Evolutionary conservation across 2,888 invertebrate species (phyloP).

Genomic region (Megamerina dolium): DNA sequence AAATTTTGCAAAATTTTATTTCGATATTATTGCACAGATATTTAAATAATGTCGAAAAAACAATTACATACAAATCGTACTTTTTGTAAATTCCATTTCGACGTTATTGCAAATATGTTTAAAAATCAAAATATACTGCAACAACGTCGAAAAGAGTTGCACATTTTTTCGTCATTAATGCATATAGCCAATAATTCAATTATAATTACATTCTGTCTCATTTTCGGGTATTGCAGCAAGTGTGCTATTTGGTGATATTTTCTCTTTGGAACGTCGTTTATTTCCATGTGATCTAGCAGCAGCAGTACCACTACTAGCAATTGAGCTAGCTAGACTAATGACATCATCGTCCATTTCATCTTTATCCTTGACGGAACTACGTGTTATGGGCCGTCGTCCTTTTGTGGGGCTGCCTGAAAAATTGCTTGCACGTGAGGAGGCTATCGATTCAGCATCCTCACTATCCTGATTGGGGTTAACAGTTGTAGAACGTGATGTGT

Average conservation of each 20-base stretch:
- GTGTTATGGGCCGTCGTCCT: constrained; percentile 22
- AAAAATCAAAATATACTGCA: too few relatives aligned
- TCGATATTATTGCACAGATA: too few relatives aligned
- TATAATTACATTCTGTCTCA: constrained; percentile 19
- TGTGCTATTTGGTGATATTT: constrained; percentile 21
- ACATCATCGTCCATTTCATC: constrained; percentile 26
- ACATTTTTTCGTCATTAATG: too few relatives aligned
- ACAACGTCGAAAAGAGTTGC: too few relatives aligned
- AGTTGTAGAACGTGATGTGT: constrained; percentile 21
- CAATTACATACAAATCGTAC: too few relatives aligned
- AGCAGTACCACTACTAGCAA: too few relatives aligned
- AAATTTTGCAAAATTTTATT: too few relatives aligned
- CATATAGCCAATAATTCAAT: too few relatives aligned
- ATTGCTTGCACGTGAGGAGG: constrained; percentile 26
- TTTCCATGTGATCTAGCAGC: too few relatives aligned
- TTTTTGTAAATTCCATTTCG: too few relatives aligned
- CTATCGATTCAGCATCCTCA: constrained; percentile 32
- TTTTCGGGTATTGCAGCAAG: constrained; percentile 28
- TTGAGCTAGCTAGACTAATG: constrained; percentile 26
- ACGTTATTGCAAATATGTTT: too few relatives aligned
- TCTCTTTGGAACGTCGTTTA: constrained; percentile 23
- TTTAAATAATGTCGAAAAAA: too few relatives aligned
- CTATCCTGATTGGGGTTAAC: constrained; percentile 20
- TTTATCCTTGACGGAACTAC: constrained; percentile 26
- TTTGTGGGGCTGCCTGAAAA: constrained; percentile 20